Evolutionary conservation across 2,797 vertebrate species (phyloP).

Genomic region (Scolopax bukidnonensis): DNA sequence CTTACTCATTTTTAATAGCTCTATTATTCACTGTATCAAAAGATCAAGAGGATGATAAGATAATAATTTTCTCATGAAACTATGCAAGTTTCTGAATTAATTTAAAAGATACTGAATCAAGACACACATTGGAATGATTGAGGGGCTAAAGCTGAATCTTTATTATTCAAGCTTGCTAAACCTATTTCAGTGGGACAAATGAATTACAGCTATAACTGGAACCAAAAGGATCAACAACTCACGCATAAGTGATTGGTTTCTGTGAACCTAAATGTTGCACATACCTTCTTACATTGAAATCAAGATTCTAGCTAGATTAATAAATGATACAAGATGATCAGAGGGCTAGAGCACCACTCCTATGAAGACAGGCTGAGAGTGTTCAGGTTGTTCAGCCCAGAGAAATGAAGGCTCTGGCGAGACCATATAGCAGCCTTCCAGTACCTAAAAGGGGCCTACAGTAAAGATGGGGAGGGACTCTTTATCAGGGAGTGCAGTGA

Average conservation of each 20-base stretch:
- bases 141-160: slow-evolving; percentile 25
- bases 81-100: slow-evolving; percentile 53
- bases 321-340: neutral
- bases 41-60: slow-evolving; percentile 49
- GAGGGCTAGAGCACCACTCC: neutral
- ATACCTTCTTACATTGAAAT: neutral
- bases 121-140: neutral
- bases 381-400: neutral
- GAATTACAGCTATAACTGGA: slow-evolving; percentile 20
- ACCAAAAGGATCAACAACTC: slow-evolving; percentile 14
- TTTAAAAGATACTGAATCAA: slow-evolving; percentile 55
- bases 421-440: neutral
- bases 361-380: neutral
- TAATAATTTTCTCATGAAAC: slow-evolving; percentile 58
- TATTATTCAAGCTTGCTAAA: slow-evolving; percentile 34
- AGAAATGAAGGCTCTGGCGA: neutral
- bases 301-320: neutral
- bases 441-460: neutral
- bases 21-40: slow-evolving; percentile 58
- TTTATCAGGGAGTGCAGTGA: neutral
- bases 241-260: neutral
- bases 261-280: neutral
- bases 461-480: neutral
- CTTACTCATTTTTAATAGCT: slow-evolving; percentile 57
- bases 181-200: slow-evolving; percentile 37